Percentiles rank a stretch among this genome's conserved stretches.
Conservation (phyloP, 2,113 vertebrate genomes). For the Penelope pileata region DNA sequence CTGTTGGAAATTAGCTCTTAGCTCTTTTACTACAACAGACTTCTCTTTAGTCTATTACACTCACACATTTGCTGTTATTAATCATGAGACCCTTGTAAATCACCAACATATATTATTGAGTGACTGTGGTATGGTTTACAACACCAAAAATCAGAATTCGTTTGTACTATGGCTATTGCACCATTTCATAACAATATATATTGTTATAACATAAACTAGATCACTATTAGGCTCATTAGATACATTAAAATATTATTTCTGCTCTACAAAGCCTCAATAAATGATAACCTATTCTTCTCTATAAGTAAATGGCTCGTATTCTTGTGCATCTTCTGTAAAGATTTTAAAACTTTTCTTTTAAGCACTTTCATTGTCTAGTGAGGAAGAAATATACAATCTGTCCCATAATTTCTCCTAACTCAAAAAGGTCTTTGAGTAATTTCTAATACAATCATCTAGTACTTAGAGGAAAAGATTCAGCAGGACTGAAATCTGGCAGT, state of each 20-base stretch:
- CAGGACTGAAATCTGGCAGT: background rate
- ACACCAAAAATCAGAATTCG: background rate
- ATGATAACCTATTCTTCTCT: background rate
- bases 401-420: background rate
- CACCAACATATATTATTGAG: background rate
- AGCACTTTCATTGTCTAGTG: background rate
- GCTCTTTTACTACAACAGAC: background rate
- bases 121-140: background rate
- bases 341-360: background rate
- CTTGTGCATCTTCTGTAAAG: background rate
- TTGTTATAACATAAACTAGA: background rate
- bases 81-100: background rate
- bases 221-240: background rate
- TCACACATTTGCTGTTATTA: background rate
- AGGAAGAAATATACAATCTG: background rate
- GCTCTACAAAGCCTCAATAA: background rate
- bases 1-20: background rate
- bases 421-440: background rate
- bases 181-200: background rate
- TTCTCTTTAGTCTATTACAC: background rate
- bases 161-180: background rate
- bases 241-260: background rate
- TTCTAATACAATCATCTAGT: background rate
- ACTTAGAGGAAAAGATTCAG: background rate
- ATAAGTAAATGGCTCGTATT: background rate